A percentile compares a stretch with the other conserved stretches of the same genome.
Evolutionary conservation across 2,113 vertebrate genomes (phyloP).

Genomic region (Acanthochromis polyacanthus): DNA sequence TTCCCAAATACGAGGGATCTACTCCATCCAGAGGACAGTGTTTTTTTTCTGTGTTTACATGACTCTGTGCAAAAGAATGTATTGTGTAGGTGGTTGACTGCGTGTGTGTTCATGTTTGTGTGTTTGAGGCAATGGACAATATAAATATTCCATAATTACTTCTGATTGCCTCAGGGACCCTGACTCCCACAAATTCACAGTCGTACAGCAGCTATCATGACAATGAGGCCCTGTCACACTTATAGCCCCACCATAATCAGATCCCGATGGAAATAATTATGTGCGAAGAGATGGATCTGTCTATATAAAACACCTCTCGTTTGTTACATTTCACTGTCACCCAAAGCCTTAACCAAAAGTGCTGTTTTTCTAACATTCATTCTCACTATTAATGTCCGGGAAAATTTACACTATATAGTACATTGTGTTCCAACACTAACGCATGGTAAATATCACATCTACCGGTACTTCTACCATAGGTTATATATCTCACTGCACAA

Average conservation of each 20-base stretch:
- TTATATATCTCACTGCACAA: not conserved
- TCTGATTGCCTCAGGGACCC: constrained; percentile 47
- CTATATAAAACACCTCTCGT: not conserved
- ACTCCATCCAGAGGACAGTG: not conserved
- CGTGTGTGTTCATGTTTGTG: constrained; percentile 48
- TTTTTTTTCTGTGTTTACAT: constrained; percentile 28
- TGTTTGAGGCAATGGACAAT: constrained; percentile 42
- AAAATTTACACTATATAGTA: not conserved
- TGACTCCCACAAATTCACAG: constrained; percentile 39
- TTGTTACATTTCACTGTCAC: not conserved
- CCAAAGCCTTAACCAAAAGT: not conserved
- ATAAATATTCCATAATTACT: constrained; percentile 63
- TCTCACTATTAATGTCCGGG: not conserved
- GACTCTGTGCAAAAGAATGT: constrained; percentile 6
- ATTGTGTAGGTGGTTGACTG: constrained; percentile 28
- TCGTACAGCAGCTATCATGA: not conserved
- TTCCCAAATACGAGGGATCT: constrained; percentile 5
- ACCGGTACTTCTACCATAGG: not conserved
- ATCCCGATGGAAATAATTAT: constrained; percentile 45
- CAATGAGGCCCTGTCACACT: constrained; percentile 34
- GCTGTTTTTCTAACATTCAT: not conserved
- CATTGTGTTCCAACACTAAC: constrained; percentile 1
- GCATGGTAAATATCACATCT: constrained; percentile 15
- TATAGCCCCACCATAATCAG: constrained; percentile 8
- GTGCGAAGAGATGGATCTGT: constrained; percentile 1